Conservation (phyloP, 1,140 invertebrate genomes). For the Planococcus citri region DNA sequence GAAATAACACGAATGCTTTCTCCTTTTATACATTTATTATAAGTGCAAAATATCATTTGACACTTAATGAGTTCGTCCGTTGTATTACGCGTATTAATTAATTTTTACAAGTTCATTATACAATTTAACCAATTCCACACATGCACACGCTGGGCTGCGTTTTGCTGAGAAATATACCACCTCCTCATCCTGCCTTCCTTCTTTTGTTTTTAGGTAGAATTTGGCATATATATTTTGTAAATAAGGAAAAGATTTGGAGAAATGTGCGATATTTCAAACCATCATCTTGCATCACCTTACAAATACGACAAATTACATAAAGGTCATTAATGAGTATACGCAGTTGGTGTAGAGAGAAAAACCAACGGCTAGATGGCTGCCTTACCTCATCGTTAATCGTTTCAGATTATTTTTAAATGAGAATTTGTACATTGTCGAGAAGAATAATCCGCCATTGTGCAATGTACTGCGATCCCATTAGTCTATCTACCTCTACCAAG, state of each 20-base stretch:
- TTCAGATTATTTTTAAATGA: conserved; percentile 4
- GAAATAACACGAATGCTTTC: neutral
- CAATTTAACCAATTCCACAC: neutral
- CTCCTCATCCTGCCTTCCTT: no score
- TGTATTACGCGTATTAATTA: neutral
- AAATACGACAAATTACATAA: neutral
- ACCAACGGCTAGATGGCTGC: neutral
- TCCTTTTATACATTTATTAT: neutral
- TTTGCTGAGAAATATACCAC: no score
- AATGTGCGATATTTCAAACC: neutral
- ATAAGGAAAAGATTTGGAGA: neutral
- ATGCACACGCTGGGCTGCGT: no score
- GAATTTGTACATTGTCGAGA: neutral
- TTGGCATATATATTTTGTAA: neutral
- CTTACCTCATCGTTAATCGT: neutral
- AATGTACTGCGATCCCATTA: neutral
- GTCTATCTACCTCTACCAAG: no score
- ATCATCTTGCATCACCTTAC: neutral
- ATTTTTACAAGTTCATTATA: neutral
- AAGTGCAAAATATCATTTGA: neutral
- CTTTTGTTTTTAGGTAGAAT: no score
- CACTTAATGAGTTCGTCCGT: neutral
- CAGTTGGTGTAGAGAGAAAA: neutral
- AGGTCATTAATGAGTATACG: neutral
- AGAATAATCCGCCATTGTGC: neutral